Evolutionary conservation across 2,113 vertebrate species (phyloP).

Genomic region (Eulemur macaco): DNA sequence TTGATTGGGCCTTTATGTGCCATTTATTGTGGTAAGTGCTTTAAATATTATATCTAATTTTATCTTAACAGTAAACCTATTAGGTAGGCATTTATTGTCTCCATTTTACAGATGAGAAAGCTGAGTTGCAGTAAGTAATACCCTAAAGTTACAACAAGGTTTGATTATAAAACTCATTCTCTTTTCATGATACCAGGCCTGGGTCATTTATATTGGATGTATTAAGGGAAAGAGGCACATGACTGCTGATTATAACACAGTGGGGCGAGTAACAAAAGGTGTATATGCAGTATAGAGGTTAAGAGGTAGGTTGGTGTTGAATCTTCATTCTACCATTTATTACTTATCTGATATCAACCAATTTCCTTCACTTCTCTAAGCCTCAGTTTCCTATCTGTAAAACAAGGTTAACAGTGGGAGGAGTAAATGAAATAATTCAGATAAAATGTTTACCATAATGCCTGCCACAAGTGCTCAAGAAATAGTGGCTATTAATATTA

Average conservation of each 20-base stretch:
- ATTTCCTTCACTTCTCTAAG: background rate
- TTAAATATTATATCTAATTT: conserved; percentile 41
- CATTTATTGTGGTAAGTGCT: background rate
- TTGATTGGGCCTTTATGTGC: background rate
- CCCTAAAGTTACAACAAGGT: background rate
- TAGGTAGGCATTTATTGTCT: background rate
- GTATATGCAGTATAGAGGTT: background rate
- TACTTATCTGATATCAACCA: background rate
- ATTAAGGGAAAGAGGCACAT: background rate
- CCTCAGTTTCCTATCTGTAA: conserved; percentile 29
- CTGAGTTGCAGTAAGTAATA: background rate
- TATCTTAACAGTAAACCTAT: background rate
- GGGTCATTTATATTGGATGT: background rate
- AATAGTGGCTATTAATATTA: background rate
- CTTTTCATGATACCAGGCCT: background rate
- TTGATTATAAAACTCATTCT: background rate
- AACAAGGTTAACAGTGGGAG: background rate
- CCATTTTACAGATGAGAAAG: conserved; percentile 9
- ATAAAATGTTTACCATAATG: background rate
- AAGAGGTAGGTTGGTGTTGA: background rate
- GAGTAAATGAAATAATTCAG: background rate
- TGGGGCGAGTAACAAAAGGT: background rate
- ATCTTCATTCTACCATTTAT: background rate
- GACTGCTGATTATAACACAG: background rate
- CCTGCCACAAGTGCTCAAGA: background rate